Conservation (phyloP, 2,113 vertebrate genomes). For the Glaucidium brasilianum region DNA sequence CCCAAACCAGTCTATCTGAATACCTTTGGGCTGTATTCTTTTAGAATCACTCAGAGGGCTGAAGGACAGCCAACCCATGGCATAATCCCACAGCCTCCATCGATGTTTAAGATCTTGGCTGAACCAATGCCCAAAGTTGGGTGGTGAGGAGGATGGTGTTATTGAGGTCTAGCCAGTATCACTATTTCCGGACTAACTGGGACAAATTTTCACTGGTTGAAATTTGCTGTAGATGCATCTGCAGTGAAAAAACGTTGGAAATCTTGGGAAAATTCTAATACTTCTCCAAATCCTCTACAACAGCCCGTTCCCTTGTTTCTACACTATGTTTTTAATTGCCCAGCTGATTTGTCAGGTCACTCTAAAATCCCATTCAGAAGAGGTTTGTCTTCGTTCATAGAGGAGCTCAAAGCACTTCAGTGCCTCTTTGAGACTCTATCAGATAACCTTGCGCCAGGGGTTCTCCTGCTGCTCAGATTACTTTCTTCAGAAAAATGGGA, state of each 20-base stretch:
- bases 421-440: neutral
- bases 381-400: neutral
- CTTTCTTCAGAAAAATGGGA: neutral
- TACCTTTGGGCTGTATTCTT: rapidly evolving
- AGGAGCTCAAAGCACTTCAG: neutral
- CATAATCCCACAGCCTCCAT: too few species aligned
- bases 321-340: neutral
- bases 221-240: neutral
- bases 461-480: neutral
- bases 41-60: rapidly evolving
- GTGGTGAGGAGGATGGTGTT: neutral
- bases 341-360: neutral
- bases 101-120: neutral
- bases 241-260: neutral
- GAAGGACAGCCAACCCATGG: neutral
- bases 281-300: neutral
- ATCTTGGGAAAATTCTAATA: neutral
- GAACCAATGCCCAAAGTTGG: neutral
- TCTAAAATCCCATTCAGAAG: neutral
- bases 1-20: neutral
- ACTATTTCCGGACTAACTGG: neutral
- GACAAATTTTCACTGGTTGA: neutral
- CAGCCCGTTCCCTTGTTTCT: neutral
- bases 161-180: neutral
- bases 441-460: neutral